These are phyloP conservation scores for Listrodromus nycthemerus DNA, from an alignment of 2,888 invertebrate species.

Conservation along the genomic window DNA sequence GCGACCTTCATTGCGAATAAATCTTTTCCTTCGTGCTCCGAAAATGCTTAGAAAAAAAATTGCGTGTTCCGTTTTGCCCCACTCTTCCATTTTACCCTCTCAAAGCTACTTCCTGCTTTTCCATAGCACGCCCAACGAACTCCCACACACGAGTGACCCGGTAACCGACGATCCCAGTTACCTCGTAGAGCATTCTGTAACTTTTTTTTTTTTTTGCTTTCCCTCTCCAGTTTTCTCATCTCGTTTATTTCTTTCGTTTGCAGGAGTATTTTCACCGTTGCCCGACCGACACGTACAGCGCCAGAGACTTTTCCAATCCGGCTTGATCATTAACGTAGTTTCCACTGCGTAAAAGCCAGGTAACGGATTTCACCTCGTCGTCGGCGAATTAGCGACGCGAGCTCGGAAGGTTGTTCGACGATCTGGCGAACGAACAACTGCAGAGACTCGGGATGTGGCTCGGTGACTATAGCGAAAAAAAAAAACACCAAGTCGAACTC, in stretches of 20 bases:
- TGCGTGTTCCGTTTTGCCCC: no score
- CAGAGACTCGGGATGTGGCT: neutral
- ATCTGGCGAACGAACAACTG: neutral
- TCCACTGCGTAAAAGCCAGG: neutral
- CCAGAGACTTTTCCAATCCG: neutral
- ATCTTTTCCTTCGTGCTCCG: no score
- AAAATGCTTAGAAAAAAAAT: no score
- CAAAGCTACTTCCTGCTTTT: neutral
- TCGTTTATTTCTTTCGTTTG: neutral
- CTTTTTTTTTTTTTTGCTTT: neutral
- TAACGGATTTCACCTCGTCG: neutral
- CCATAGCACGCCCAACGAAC: neutral
- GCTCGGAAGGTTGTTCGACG: neutral
- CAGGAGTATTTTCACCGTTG: neutral
- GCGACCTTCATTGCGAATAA: neutral
- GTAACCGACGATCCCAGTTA: constrained; percentile 18
- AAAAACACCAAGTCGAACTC: constrained; percentile 30
- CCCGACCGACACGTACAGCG: neutral
- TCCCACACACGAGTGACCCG: neutral
- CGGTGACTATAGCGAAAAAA: neutral
- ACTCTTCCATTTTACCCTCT: neutral
- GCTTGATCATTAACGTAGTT: neutral
- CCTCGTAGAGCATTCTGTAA: constrained; percentile 11
- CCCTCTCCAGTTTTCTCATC: neutral
- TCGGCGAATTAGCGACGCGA: neutral